Conservation (phyloP, 2,888 invertebrate species). For the Abscondita cerata region DNA sequence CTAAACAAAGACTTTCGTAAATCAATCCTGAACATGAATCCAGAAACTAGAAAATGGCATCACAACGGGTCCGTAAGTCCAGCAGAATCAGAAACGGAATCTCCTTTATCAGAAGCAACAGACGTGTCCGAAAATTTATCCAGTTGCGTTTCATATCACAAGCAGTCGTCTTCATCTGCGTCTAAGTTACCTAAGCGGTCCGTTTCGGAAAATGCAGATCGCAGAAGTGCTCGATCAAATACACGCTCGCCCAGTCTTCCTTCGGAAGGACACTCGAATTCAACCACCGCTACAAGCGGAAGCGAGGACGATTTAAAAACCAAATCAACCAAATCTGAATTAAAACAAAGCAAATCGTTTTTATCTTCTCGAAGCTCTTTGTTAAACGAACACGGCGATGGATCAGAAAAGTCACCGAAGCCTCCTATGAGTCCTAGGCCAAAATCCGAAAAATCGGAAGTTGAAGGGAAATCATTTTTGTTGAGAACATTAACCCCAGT, state of each 20-base stretch:
- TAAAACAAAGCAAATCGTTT: slow-evolving; percentile 45
- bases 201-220: slow-evolving; percentile 32
- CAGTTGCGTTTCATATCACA: slow-evolving; percentile 51
- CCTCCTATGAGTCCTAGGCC: slow-evolving; percentile 61
- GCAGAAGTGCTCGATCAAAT: slow-evolving; percentile 39
- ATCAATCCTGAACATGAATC: slow-evolving; percentile 73
- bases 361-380: slow-evolving; percentile 62
- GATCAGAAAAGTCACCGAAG: slow-evolving; percentile 61
- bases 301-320: slow-evolving; percentile 53
- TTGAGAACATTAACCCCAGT: slow-evolving; percentile 78
- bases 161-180: slow-evolving; percentile 36
- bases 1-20: slow-evolving; percentile 78
- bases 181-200: slow-evolving; percentile 52
- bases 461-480: slow-evolving; percentile 74
- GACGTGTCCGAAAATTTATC: slow-evolving; percentile 54
- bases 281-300: slow-evolving; percentile 49
- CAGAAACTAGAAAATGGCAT: slow-evolving; percentile 52
- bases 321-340: slow-evolving; percentile 39
- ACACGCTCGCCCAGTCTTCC: slow-evolving; percentile 58
- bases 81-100: slow-evolving; percentile 57
- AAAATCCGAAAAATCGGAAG: slow-evolving; percentile 61
- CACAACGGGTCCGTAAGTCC: slow-evolving; percentile 61
- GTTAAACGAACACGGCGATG: slow-evolving; percentile 63
- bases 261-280: slow-evolving; percentile 51
- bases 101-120: slow-evolving; percentile 61